Base-by-base conservation (phyloP, 2,888 invertebrate genomes). In the Lumbricus terrestris region DNA sequence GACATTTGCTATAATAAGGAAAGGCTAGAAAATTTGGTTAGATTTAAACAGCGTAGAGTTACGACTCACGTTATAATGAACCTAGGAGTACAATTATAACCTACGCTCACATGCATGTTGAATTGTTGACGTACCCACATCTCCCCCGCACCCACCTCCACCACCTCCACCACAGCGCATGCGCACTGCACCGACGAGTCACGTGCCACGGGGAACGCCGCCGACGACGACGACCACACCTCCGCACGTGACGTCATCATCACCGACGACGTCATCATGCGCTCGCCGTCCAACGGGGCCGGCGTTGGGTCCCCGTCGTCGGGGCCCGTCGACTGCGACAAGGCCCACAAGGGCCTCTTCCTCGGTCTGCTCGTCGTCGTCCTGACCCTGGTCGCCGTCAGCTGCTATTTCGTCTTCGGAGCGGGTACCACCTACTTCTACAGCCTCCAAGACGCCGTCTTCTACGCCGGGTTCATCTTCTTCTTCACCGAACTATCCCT, bases 291-390 rank as follows among this genome's bases (percentile, higher is more conserved):
- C n/a, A n/a, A n/a, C n/a, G n/a, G n/a, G n/a, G n/a, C n/a, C n/a
- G n/a, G n/a, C n/a, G n/a, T n/a, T n/a, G n/a, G n/a, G n/a, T n/a
- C n/a, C n/a, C 88, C 4, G 38, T 8, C 29, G 88, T 6, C 15
- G 38, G 35, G 29, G 16, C n/a, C n/a, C 33, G 89, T 89, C 29
- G 95, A 95, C 92, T 95, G 95, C 91, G 95, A 95, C 91, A 95
- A 95, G 91, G 95, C 95, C 18, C 95, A 95, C 92, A 95, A 95
- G 82, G 95, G 95, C 15, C 92, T 95, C 54, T 95, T 95, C 93
- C 93, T 95, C 37, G 95, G 95, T 18, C 93, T 95, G 16, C 93
- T 95, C 18, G 94, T 95, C 47, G 93, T 95, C 37, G 95, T 95
- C 29, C 93, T 94, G 47, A 94, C 94, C 0, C 93, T 94, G 38